These are phyloP conservation scores for Babyrousa celebensis DNA, from an alignment of 2,797 vertebrate species.

Conservation along the genomic window DNA sequence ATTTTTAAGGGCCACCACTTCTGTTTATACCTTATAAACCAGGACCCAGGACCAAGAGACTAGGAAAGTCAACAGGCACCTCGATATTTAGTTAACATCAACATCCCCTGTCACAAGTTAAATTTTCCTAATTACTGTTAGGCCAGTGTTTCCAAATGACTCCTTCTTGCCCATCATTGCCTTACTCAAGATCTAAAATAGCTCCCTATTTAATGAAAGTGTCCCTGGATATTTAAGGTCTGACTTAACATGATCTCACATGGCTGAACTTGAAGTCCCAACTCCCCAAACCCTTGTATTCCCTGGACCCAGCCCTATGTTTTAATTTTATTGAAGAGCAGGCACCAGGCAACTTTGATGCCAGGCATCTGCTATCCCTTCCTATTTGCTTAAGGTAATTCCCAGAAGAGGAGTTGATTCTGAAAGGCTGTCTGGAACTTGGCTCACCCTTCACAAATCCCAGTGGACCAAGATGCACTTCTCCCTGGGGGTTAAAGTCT, in stretches of 20 bases:
- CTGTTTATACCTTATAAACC: neutral
- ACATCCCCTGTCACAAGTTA: neutral
- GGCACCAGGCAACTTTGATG: neutral
- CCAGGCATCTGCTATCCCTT: neutral
- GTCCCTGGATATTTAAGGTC: conserved; percentile 12
- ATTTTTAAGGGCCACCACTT: conserved; percentile 37
- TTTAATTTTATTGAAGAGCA: conserved; percentile 63
- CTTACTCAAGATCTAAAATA: conserved; percentile 54
- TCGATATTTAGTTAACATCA: conserved; percentile 37
- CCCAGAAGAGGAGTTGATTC: neutral
- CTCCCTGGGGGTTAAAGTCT: neutral
- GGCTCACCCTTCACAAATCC: neutral
- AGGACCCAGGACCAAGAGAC: conserved; percentile 26
- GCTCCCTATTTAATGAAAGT: conserved; percentile 19
- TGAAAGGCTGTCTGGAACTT: conserved; percentile 27
- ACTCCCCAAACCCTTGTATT: neutral
- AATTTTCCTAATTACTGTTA: neutral
- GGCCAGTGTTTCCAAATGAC: neutral
- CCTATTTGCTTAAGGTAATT: conserved; percentile 15
- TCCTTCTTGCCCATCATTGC: neutral
- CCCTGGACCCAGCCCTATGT: neutral
- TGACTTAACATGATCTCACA: neutral
- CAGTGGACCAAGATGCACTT: conserved; percentile 1
- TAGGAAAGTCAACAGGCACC: conserved; percentile 34
- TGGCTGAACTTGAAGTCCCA: conserved; percentile 21